phyloP scores from a whole-genome alignment of 2,113 vertebrate genomes.

The Nesospiza acunhae region DNA sequence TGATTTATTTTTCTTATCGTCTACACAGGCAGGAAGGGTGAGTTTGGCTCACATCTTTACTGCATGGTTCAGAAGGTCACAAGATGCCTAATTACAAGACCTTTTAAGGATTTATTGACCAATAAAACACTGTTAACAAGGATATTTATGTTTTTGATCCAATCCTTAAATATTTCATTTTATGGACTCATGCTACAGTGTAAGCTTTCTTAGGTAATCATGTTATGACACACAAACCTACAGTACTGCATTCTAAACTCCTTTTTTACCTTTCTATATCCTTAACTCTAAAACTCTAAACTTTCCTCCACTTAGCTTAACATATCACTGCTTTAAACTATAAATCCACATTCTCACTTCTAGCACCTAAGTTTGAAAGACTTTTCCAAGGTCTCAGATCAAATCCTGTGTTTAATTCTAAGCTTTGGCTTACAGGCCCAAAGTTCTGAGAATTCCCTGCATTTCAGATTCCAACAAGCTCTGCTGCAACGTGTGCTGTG shows the following conservation, averaged over 20 bases:
- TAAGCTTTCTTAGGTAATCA: not conserved
- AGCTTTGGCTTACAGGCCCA: not conserved
- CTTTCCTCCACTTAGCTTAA: not conserved
- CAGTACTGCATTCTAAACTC: not conserved
- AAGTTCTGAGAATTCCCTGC: not conserved
- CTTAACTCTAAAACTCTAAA: not conserved
- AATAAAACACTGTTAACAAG: not conserved
- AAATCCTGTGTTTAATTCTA: not conserved
- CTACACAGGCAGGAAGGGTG: not conserved
- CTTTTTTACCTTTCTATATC: not conserved
- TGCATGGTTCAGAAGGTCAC: not conserved
- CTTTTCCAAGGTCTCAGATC: not conserved
- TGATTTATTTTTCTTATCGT: not conserved
- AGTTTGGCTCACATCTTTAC: not conserved
- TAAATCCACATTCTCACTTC: not conserved
- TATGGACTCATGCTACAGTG: not conserved
- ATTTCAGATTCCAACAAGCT: not conserved
- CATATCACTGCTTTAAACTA: not conserved
- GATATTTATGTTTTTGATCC: not conserved
- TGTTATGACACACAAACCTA: not conserved
- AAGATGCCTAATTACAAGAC: not conserved
- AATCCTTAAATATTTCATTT: not conserved
- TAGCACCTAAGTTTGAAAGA: not conserved
- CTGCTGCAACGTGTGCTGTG: not conserved
- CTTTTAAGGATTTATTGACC: not conserved